phyloP scores from a whole-genome alignment of 2,888 invertebrate genomes.

The Notodonta ziczac region DNA sequence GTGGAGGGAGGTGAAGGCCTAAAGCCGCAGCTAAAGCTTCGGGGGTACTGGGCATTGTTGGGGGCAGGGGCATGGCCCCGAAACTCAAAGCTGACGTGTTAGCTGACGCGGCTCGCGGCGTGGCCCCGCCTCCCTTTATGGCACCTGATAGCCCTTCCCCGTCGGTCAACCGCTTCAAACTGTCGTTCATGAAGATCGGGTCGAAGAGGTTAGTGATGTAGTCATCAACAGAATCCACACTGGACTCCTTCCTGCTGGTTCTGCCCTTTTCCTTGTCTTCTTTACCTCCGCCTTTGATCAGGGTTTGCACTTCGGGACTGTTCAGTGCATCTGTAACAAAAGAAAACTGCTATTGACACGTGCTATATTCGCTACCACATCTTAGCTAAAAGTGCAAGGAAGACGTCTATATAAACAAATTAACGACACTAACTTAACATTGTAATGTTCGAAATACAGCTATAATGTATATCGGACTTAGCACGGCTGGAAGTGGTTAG shows the following conservation, averaged over 20 bases:
- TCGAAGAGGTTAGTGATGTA: constrained; percentile 89
- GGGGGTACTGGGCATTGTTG: constrained; percentile 84
- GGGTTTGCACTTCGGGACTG: constrained; percentile 63
- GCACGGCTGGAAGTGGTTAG: no score
- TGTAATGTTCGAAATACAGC: no score
- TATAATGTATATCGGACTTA: no score
- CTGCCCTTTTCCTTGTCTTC: constrained; percentile 73
- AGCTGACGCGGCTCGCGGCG: constrained; percentile 83
- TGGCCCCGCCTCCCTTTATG: constrained; percentile 91
- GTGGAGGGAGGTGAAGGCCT: constrained; percentile 84
- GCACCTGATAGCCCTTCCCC: constrained; percentile 88
- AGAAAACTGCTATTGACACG: background rate
- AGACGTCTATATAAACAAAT: no score
- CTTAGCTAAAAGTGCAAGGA: background rate
- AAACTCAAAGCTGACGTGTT: constrained; percentile 74
- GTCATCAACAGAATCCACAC: constrained; percentile 87
- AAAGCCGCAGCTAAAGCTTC: constrained; percentile 89
- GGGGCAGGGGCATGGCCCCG: constrained; percentile 86
- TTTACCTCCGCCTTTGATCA: constrained; percentile 87
- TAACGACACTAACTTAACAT: no score
- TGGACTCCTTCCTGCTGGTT: constrained; percentile 72
- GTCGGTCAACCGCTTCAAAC: constrained; percentile 87
- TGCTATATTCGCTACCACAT: no score
- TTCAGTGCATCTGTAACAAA: constrained; percentile 57
- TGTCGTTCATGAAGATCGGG: constrained; percentile 89